These are phyloP conservation scores for Leptinotarsa defecta DNA, from an alignment of 1,140 invertebrate genomes.

Conservation along the genomic window DNA sequence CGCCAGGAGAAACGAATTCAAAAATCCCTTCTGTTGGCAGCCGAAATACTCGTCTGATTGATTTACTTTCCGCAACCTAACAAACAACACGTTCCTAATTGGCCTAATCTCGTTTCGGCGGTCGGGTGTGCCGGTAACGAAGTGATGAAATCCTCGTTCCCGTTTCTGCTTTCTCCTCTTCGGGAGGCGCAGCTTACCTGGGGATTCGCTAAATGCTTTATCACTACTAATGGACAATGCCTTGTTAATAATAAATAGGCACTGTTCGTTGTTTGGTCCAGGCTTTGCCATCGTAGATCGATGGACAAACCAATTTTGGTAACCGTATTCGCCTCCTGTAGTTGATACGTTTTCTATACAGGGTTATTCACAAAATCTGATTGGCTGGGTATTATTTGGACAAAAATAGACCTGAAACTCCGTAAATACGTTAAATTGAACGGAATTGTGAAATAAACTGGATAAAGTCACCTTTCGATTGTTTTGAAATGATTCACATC, in stretches of 20 bases:
- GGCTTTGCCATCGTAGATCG: too few species aligned
- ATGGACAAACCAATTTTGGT: too few species aligned
- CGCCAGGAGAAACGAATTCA: not conserved
- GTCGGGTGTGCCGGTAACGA: conserved; percentile 7
- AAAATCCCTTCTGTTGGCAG: conserved; percentile 4
- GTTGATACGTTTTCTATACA: too few species aligned
- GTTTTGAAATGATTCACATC: too few species aligned
- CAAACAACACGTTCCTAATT: conserved; percentile 29
- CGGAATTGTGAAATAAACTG: too few species aligned
- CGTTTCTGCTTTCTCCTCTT: not conserved
- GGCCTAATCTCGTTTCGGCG: conserved; percentile 26
- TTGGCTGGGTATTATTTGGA: too few species aligned
- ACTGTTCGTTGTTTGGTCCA: too few species aligned
- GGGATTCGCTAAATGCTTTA: conserved; percentile 30
- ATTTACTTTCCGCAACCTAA: conserved; percentile 21
- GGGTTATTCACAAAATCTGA: too few species aligned
- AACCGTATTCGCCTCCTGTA: too few species aligned
- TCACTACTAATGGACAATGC: conserved; percentile 30
- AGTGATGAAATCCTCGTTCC: conserved; percentile 23
- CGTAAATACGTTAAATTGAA: too few species aligned
- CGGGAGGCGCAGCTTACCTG: conserved; percentile 13
- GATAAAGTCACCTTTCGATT: too few species aligned
- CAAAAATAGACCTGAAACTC: too few species aligned
- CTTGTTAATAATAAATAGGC: conserved; percentile 36
- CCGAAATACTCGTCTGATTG: conserved; percentile 18